A percentile compares a stretch with the other conserved stretches of the same genome.
Evolutionary conservation across 2,113 vertebrate species (phyloP).

Genomic region (Harpagus bidentatus): DNA sequence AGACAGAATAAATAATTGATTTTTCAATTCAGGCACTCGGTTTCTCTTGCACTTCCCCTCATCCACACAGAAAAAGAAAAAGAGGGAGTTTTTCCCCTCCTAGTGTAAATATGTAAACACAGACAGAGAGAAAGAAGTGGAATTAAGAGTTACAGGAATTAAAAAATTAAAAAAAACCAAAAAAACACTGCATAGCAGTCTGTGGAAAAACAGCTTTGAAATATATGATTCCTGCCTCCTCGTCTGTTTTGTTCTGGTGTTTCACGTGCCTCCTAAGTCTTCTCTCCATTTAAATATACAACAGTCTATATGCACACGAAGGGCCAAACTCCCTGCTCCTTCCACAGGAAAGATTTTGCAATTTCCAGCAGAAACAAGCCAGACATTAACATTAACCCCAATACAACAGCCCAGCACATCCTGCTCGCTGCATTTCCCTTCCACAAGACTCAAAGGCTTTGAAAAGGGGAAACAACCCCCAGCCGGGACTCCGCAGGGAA

Average conservation of each 20-base stretch:
- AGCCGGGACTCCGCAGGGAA: background rate
- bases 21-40: background rate
- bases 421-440: background rate
- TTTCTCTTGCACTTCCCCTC: background rate
- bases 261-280: background rate
- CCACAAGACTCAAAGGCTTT: background rate
- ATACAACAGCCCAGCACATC: background rate
- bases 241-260: background rate
- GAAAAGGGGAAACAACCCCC: background rate
- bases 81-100: background rate
- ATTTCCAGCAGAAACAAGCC: background rate
- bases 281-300: background rate
- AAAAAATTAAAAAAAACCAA: background rate
- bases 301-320: background rate
- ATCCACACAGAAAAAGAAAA: background rate
- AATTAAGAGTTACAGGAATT: background rate
- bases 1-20: background rate
- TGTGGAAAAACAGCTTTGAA: background rate
- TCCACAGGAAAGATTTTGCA: conserved; percentile 8
- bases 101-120: background rate
- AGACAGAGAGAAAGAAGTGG: background rate
- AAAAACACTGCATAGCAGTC: accelerated
- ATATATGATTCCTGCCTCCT: background rate
- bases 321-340: background rate
- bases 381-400: background rate